These are phyloP conservation scores for Ceyx cyanopectus DNA, from an alignment of 2,113 vertebrate species.

Conservation along the genomic window DNA sequence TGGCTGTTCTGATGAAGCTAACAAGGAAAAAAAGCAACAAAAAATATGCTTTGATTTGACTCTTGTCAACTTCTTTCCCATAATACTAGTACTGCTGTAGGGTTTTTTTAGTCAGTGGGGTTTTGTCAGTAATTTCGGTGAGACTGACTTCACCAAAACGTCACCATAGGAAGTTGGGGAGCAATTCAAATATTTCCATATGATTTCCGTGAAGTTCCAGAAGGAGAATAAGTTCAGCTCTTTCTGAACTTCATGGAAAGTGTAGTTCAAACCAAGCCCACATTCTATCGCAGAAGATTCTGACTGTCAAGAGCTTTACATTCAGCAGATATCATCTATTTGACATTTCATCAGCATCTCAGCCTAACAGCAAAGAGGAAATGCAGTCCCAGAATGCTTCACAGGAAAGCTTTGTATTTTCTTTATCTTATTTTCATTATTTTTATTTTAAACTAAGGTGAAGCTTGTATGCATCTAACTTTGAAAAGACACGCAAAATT, in stretches of 20 bases:
- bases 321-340: neutral
- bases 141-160: neutral
- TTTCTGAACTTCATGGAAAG: neutral
- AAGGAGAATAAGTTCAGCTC: neutral
- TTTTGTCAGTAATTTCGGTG: neutral
- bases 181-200: neutral
- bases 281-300: neutral
- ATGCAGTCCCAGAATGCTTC: neutral
- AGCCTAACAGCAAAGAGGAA: neutral
- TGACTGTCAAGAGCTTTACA: neutral
- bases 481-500: constrained; percentile 31
- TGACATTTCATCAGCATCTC: constrained; percentile 29
- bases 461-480: neutral
- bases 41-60: neutral
- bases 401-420: neutral
- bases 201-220: neutral
- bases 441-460: constrained; percentile 39
- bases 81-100: neutral
- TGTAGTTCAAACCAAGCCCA: neutral
- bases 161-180: neutral
- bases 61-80: neutral
- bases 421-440: constrained; percentile 10
- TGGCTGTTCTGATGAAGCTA: neutral
- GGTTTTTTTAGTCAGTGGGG: neutral
- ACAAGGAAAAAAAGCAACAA: neutral